Evolutionary conservation across 2,113 vertebrate species (phyloP).

Genomic region (Tragelaphus buxtoni): DNA sequence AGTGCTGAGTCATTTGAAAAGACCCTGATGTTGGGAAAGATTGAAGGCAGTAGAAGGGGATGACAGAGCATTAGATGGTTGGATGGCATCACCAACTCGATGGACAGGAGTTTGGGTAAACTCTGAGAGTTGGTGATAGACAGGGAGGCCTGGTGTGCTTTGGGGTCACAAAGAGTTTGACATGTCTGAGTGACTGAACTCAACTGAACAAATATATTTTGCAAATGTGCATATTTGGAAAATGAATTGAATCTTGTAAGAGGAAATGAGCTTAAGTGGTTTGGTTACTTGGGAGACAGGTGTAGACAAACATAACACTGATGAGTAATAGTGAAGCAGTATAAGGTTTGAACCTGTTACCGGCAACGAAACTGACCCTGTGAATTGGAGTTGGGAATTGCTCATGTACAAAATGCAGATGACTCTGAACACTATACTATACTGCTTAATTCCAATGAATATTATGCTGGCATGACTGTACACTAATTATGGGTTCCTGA

Average conservation of each 20-base stretch:
- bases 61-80: not conserved
- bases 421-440: not conserved
- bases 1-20: not conserved
- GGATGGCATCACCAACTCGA: not conserved
- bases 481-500: not conserved
- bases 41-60: not conserved
- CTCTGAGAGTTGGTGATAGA: not conserved
- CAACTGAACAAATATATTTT: not conserved
- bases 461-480: not conserved
- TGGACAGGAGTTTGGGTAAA: not conserved
- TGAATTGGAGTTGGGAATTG: not conserved
- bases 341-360: not conserved
- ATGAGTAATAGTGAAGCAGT: constrained; percentile 1
- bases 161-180: not conserved
- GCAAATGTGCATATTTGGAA: not conserved
- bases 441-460: not conserved
- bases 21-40: not conserved
- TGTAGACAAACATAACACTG: not conserved
- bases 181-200: not conserved
- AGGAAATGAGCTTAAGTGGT: not conserved
- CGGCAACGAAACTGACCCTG: not conserved
- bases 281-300: constrained; percentile 17
- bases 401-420: not conserved
- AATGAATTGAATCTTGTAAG: not conserved
- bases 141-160: not conserved